Evolutionary conservation across 1,140 invertebrate genomes (phyloP), one percentile per base, ranked within the genome.

Genomic region (Teleopsis dalmanni): DNA sequence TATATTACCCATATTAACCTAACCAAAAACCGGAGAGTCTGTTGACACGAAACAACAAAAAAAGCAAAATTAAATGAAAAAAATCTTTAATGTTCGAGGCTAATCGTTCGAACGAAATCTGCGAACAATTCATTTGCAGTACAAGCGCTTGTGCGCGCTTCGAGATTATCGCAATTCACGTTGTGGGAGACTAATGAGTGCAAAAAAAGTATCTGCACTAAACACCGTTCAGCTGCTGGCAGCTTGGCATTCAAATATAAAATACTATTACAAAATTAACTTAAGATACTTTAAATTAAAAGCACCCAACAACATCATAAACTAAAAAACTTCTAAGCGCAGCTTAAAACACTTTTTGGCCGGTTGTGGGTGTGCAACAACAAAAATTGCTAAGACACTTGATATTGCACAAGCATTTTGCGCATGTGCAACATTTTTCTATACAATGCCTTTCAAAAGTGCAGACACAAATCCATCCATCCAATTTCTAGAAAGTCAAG

Each of bases 121-220:
- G 61, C 57, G 43, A 63, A 62, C 60, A 66, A 66, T 66, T 66
- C 63, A 66, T 66, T 66, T 63, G 38, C 38, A 34, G 26, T 21
- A 14, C 40, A 44, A 22, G 22, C 29, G 23, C 27, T 19, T 29
- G 27, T 45, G 41, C 23, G 37, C 36, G 35, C 37, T 33, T 42
- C 26, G 47, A 66, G 63, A 66, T 66, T 66, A 66, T 66, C 63
- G 66, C 66, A 66, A 66, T 66, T 66, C 63, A 66, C 63, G 63
- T 66, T 66, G 63, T 66, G 63, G 63, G 63, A 66, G 63, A 66
- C 63, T 66, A 66, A 66, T 66, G 63, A 66, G 63, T 66, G 60
- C 63, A 66, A 61, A 60, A 59, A 54, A 26, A 26, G 7, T 18
- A 21, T 25, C 31, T 21, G 21, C 33, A 42, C 40, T 26, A 42